These are phyloP conservation scores for Myiothlypis coronata DNA, from an alignment of 2,797 vertebrate species.

Conservation along the genomic window DNA sequence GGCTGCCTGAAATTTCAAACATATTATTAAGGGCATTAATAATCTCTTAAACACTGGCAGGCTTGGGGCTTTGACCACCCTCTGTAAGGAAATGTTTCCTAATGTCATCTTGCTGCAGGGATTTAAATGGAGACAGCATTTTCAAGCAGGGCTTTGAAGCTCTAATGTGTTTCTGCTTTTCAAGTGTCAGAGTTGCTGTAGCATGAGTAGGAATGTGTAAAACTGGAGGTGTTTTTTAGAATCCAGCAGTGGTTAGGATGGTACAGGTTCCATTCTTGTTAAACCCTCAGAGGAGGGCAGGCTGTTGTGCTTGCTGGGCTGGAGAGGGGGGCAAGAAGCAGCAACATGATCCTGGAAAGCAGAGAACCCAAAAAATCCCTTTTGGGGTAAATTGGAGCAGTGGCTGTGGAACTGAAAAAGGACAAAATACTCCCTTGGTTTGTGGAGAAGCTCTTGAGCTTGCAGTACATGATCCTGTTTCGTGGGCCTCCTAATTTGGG, in stretches of 20 bases:
- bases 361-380: background rate
- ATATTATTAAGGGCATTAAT: background rate
- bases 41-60: background rate
- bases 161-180: background rate
- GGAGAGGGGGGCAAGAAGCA: background rate
- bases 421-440: background rate
- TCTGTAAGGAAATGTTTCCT: background rate
- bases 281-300: background rate
- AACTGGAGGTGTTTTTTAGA: background rate
- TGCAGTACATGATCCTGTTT: background rate
- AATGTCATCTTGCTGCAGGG: accelerated
- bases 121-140: background rate
- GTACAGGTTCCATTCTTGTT: background rate
- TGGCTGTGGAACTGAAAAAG: background rate
- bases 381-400: background rate
- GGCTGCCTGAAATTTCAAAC: background rate
- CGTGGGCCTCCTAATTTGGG: background rate
- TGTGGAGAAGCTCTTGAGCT: background rate
- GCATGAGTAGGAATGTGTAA: background rate
- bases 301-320: background rate
- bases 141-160: background rate
- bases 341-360: background rate
- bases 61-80: no score
- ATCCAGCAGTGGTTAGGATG: background rate
- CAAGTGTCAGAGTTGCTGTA: background rate